phyloP scores from a whole-genome alignment of 2,888 invertebrate species.

The Apodemia mormo region DNA sequence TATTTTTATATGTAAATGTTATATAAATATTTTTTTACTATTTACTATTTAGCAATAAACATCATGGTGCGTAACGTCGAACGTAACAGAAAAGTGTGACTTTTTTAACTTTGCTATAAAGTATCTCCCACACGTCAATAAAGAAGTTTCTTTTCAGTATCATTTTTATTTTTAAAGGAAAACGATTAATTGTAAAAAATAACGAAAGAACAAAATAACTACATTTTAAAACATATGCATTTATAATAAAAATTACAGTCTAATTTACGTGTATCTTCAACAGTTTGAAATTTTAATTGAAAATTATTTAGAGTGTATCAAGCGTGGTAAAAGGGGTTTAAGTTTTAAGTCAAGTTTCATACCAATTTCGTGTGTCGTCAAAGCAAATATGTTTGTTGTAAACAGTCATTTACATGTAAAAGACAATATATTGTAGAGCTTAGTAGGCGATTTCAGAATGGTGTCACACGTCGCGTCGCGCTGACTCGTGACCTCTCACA shows the following conservation, averaged over 20 bases:
- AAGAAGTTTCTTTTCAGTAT: background rate
- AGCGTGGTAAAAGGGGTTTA: background rate
- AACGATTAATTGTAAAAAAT: too few species aligned
- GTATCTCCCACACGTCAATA: background rate
- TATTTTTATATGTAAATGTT: too few species aligned
- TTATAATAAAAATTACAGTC: background rate
- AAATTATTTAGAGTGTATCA: background rate
- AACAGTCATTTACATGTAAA: slow-evolving; percentile 2
- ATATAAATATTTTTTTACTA: too few species aligned
- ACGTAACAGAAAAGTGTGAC: too few species aligned
- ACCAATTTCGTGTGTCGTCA: background rate
- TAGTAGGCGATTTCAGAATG: background rate
- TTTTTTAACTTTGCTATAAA: too few species aligned
- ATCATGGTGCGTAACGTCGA: too few species aligned
- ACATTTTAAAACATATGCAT: too few species aligned
- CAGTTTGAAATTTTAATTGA: background rate
- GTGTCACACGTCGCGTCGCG: too few species aligned
- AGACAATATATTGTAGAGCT: background rate
- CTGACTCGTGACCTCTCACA: too few species aligned
- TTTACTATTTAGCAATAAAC: too few species aligned
- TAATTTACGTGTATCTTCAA: background rate
- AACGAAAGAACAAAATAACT: too few species aligned
- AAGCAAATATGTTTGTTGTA: background rate
- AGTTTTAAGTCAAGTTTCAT: background rate
- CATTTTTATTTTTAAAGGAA: background rate